phyloP scores from a whole-genome alignment of 2,113 vertebrate genomes.

The Rana temporaria region DNA sequence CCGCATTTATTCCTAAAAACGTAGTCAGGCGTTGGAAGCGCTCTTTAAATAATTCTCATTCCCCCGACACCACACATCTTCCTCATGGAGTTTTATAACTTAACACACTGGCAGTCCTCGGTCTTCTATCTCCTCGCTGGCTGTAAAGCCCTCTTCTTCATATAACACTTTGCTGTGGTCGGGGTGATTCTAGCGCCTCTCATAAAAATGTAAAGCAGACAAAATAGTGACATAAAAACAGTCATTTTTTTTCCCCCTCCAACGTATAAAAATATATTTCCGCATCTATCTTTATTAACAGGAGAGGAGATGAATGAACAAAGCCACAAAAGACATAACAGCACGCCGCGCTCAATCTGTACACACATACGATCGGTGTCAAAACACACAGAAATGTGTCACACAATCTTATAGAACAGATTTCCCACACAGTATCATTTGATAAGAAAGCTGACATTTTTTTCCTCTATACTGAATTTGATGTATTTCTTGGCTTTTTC shows the following conservation, averaged over 20 bases:
- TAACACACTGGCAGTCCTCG: no score
- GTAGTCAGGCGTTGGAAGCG: no score
- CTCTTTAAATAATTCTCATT: no score
- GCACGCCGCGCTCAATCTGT: neutral
- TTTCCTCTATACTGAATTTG: no score
- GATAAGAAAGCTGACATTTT: neutral
- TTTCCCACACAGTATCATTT: neutral
- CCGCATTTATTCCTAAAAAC: no score
- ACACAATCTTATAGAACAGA: neutral
- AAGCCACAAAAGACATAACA: neutral
- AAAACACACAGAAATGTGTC: constrained; percentile 7
- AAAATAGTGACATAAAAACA: constrained; percentile 39
- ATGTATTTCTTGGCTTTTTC: no score
- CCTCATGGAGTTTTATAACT: no score
- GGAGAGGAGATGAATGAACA: constrained; percentile 8
- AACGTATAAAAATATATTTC: constrained; percentile 12
- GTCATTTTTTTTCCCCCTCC: constrained; percentile 4
- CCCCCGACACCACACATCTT: neutral
- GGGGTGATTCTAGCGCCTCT: constrained; percentile 20
- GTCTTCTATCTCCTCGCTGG: neutral
- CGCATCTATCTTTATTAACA: constrained; percentile 8
- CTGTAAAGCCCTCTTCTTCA: constrained; percentile 11
- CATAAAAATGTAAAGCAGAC: constrained; percentile 37
- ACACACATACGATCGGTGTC: neutral
- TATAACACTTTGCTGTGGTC: constrained; percentile 23